Percentiles rank a stretch among this genome's conserved stretches.
phyloP scores from a whole-genome alignment of 2,888 invertebrate genomes.

The Dasysyrphus albostriatus region DNA sequence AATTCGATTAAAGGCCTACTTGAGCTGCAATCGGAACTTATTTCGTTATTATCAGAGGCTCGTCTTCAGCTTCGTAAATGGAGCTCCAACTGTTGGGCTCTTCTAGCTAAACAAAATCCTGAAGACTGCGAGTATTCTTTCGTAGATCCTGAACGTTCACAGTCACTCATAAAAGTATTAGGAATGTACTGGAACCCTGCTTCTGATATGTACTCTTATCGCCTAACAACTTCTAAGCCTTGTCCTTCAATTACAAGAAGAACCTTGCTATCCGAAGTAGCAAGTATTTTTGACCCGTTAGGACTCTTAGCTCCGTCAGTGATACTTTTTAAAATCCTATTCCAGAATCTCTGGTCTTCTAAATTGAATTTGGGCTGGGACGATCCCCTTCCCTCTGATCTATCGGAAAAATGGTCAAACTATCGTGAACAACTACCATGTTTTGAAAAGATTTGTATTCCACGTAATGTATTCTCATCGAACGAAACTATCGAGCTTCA shows the following conservation, averaged over 20 bases:
- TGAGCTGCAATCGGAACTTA: neutral
- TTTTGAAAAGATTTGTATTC: constrained; percentile 31
- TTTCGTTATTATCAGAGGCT: neutral
- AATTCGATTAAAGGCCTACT: constrained; percentile 18
- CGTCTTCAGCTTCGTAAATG: too few relatives aligned
- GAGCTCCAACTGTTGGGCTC: too few relatives aligned
- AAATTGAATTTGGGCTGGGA: constrained; percentile 60
- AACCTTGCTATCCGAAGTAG: neutral
- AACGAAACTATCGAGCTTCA: too few relatives aligned
- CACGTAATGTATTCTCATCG: too few relatives aligned
- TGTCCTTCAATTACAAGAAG: neutral
- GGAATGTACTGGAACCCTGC: constrained; percentile 41
- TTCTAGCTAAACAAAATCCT: neutral
- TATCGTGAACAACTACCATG: constrained; percentile 24
- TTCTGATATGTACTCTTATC: constrained; percentile 24
- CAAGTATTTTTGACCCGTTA: constrained; percentile 42
- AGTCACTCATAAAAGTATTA: constrained; percentile 20
- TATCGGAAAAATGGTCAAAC: constrained; percentile 24
- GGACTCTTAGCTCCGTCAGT: constrained; percentile 30
- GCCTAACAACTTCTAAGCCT: neutral
- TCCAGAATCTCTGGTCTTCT: constrained; percentile 38
- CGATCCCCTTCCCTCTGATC: constrained; percentile 47
- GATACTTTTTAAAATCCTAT: constrained; percentile 12
- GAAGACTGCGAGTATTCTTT: constrained; percentile 11
- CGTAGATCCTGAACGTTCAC: constrained; percentile 9